Evolutionary conservation across 2,113 vertebrate genomes (phyloP), one percentile per base, ranked within the genome.

Genomic region (Platichthys flesus): DNA sequence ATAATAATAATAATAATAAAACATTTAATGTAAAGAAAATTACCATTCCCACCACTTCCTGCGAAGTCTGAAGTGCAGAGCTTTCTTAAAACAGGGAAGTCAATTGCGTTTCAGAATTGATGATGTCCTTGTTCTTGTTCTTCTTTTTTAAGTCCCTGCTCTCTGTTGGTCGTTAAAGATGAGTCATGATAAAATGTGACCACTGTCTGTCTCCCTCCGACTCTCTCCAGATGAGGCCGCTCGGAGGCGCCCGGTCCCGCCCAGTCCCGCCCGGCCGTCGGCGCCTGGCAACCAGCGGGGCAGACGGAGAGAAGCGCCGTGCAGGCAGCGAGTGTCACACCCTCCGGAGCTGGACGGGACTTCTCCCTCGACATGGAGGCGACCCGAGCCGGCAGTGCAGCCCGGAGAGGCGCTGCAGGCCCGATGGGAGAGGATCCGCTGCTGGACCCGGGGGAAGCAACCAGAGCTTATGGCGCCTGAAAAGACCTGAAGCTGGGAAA

Each of bases 401-500:
- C 90, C 93, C 93, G 79, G 90, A 95, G 93, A 89, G 82, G 72
- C 81, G 68, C 15, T n/a, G 58, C 15, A 3, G 26, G 95, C 96
- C 89, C 94, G 94, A 90, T 96, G 97, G 93, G 95, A 96, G 84
- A 97, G 95, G 94, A 97, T 96, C 91, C 96, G 95, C 95, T 96
- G 97, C 94, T 95, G 96, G 91, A 96, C 96, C 90, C 93, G 94
- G 74, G 92, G 71, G 61, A 49, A 18, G 14, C 7, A 14, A 10
- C 40, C 40, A 13, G 12, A 42, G 40, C 40, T 13, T 42, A 10
- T 13, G 3, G 40, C 9, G 40, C 40, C 10, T 13, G 40, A 3
- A 42, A 10, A 42, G 28, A 35, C 16, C 5, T 10, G 24, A 47
- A 15, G 58, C 45, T 13, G 40, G 40, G 40, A 42, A 3, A 42